A percentile compares a stretch with the other conserved stretches of the same genome.
phyloP scores from a whole-genome alignment of 2,797 vertebrate genomes.

The Cygnus olor region DNA sequence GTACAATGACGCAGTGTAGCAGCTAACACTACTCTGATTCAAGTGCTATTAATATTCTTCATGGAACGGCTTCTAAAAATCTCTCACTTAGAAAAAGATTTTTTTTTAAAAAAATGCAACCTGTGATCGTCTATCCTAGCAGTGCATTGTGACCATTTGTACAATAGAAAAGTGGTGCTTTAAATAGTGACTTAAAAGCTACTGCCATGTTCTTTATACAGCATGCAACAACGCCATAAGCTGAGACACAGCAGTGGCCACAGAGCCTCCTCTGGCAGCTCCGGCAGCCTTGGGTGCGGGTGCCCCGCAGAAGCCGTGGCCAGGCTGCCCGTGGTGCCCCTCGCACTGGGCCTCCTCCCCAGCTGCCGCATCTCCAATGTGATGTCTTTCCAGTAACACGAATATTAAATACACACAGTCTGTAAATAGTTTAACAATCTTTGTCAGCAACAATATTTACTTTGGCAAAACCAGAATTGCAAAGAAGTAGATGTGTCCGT shows the following conservation, averaged over 20 bases:
- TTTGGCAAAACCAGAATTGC: constrained; percentile 46
- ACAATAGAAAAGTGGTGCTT: constrained; percentile 80
- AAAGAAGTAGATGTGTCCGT: not conserved
- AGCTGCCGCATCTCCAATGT: not conserved
- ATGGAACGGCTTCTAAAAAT: constrained; percentile 71
- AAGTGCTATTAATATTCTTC: constrained; percentile 75
- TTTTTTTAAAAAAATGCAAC: constrained; percentile 43
- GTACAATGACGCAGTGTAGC: constrained; percentile 18
- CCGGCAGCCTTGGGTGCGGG: not conserved
- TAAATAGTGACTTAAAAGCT: constrained; percentile 71
- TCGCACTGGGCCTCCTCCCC: not conserved
- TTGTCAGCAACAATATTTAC: constrained; percentile 66
- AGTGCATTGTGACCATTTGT: constrained; percentile 81
- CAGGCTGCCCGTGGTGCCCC: not conserved
- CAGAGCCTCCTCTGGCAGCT: not conserved
- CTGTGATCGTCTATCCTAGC: constrained; percentile 68
- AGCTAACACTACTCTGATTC: constrained; percentile 73
- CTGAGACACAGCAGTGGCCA: not conserved
- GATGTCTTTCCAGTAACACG: constrained; percentile 69
- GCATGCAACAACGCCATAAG: constrained; percentile 74
- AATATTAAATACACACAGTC: constrained; percentile 69
- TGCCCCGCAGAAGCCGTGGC: not conserved
- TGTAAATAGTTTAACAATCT: constrained; percentile 70
- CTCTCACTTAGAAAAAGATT: constrained; percentile 73
- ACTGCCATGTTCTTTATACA: constrained; percentile 75